Evolutionary conservation across 2,888 invertebrate species (phyloP).

Genomic region (Tiphia femorata): DNA sequence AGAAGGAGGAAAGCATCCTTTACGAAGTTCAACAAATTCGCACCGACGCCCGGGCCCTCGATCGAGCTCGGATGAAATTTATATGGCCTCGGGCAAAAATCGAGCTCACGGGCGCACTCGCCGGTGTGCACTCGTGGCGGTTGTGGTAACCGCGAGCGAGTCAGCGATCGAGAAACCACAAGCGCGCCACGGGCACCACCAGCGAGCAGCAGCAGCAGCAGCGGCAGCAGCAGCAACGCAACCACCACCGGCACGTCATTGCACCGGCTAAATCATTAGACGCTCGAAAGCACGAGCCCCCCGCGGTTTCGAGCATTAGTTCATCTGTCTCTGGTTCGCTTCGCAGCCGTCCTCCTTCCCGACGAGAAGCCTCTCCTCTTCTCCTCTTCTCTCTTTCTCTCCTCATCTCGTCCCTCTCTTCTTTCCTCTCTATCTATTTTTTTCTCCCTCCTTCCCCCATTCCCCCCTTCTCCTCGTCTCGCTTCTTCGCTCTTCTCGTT

Average conservation of each 20-base stretch:
- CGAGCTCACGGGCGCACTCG: no score
- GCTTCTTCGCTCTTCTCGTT: constrained; percentile 2
- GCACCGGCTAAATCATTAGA: constrained; percentile 64
- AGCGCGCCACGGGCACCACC: constrained; percentile 15
- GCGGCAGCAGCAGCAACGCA: constrained; percentile 35
- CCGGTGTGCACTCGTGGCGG: no score
- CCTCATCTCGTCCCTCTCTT: constrained; percentile 24
- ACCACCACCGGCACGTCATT: constrained; percentile 41
- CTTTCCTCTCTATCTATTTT: constrained; percentile 24
- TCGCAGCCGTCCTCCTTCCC: constrained; percentile 53
- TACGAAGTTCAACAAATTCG: no score
- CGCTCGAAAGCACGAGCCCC: constrained; percentile 60
- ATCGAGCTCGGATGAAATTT: no score
- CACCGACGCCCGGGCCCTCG: no score
- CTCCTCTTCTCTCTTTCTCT: constrained; percentile 27
- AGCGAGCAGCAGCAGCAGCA: constrained; percentile 19
- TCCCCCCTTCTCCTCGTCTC: constrained; percentile 4
- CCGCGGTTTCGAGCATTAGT: constrained; percentile 64
- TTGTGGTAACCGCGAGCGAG: no score
- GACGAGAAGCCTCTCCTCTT: constrained; percentile 35
- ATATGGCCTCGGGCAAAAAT: no score
- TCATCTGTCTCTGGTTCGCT: constrained; percentile 64
- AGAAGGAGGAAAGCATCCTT: no score
- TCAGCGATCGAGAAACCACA: neutral
- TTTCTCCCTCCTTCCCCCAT: constrained; percentile 9